Evolutionary conservation across 2,888 invertebrate genomes (phyloP).

Genomic region (Phytoseiulus persimilis): DNA sequence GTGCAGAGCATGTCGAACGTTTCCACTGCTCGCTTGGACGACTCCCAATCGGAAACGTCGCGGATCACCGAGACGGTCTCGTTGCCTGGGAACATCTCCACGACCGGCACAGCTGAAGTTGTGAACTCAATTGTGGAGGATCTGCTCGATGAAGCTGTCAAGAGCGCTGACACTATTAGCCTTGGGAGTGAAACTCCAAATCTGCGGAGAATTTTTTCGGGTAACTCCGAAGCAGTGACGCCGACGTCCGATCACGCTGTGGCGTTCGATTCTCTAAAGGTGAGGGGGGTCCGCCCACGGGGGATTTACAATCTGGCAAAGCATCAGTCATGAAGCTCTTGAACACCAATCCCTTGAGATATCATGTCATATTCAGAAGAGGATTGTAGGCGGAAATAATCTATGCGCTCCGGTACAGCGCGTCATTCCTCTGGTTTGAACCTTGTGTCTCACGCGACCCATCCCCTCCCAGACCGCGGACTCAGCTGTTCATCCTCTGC

Average conservation of each 20-base stretch:
- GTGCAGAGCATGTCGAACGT: slow-evolving; percentile 30
- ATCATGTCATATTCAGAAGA: too few relatives aligned
- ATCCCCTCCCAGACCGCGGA: not conserved
- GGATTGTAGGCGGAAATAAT: too few relatives aligned
- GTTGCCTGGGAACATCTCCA: slow-evolving; percentile 47
- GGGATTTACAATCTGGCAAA: too few relatives aligned
- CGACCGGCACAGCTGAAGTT: slow-evolving; percentile 43
- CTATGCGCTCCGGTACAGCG: too few relatives aligned
- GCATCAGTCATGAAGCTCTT: too few relatives aligned
- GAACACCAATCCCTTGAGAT: too few relatives aligned
- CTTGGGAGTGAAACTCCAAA: slow-evolving; percentile 31
- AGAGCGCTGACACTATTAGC: slow-evolving; percentile 8
- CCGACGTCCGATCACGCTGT: slow-evolving; percentile 28
- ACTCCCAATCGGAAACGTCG: slow-evolving; percentile 1
- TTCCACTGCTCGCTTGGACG: slow-evolving; percentile 34
- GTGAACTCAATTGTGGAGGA: slow-evolving; percentile 20
- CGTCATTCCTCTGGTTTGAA: too few relatives aligned
- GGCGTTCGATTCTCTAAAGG: slow-evolving; percentile 13
- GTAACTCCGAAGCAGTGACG: slow-evolving; percentile 15
- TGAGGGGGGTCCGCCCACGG: too few relatives aligned
- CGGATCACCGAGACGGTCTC: slow-evolving; percentile 41
- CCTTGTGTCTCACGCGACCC: too few relatives aligned
- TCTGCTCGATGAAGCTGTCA: slow-evolving; percentile 28
- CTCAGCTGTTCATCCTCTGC: slow-evolving; percentile 61
- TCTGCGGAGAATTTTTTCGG: not conserved